Evolutionary conservation across 2,888 invertebrate species (phyloP).

Genomic region (Fragum sueziense): DNA sequence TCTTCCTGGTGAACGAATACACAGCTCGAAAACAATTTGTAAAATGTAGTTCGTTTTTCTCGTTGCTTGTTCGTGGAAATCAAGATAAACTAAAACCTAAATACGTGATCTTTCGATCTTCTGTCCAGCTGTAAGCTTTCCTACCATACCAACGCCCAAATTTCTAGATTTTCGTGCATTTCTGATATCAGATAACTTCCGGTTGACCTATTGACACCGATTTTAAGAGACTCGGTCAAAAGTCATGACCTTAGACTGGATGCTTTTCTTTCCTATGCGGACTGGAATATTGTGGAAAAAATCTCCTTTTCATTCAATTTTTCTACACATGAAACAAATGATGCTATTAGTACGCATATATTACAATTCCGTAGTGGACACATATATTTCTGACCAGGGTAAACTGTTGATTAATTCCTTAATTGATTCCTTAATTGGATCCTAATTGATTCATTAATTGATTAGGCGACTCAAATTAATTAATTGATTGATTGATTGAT

Average conservation of each 20-base stretch:
- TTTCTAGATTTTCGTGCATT: not conserved
- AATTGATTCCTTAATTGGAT: no score
- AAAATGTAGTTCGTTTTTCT: conserved; percentile 24
- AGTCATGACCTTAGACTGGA: not conserved
- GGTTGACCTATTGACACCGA: conserved; percentile 48
- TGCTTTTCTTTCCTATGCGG: no score
- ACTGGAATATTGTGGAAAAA: no score
- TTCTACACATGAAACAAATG: no score
- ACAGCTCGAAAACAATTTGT: not conserved
- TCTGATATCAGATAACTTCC: conserved; percentile 25
- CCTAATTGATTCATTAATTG: no score
- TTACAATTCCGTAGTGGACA: no score
- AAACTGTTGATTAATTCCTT: no score
- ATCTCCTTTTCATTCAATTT: no score
- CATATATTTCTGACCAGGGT: no score
- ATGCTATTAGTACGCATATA: no score
- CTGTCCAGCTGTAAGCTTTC: not conserved
- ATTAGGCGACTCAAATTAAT: no score
- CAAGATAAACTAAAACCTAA: not conserved
- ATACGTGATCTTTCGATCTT: not conserved
- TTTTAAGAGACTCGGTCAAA: conserved; percentile 5
- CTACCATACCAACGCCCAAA: not conserved
- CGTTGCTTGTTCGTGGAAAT: not conserved
- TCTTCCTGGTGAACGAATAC: conserved; percentile 59
- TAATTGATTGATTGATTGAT: no score